Conservation (phyloP, 2,888 invertebrate genomes). For the Cylindroiulus punctatus region DNA sequence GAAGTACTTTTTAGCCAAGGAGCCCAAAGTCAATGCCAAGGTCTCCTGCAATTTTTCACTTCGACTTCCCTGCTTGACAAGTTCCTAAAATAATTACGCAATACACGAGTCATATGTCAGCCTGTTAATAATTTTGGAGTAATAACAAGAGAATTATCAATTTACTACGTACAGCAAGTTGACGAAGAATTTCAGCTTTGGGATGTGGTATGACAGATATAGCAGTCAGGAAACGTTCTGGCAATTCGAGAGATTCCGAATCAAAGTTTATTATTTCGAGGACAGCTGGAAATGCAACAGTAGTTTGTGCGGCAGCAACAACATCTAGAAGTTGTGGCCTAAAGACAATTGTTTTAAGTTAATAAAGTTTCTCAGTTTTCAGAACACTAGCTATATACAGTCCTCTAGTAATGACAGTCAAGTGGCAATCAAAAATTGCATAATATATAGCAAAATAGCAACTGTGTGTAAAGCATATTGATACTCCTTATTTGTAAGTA, state of each 20-base stretch:
- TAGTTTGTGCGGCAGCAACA: constrained; percentile 76
- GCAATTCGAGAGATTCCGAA: constrained; percentile 66
- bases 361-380: constrained; percentile 46
- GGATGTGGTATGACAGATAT: constrained; percentile 77
- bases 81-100: constrained; percentile 63
- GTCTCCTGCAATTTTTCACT: constrained; percentile 76
- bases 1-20: constrained; percentile 32
- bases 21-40: constrained; percentile 70
- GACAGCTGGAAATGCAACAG: constrained; percentile 75
- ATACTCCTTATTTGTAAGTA: no score
- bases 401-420: no score
- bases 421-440: no score
- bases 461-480: no score
- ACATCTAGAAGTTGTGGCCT: constrained; percentile 76
- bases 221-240: constrained; percentile 80
- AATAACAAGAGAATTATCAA: background rate
- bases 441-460: no score
- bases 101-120: background rate
- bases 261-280: constrained; percentile 70
- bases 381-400: background rate
- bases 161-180: constrained; percentile 62
- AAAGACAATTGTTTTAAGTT: constrained; percentile 58
- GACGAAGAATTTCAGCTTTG: constrained; percentile 69
- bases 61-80: constrained; percentile 66
- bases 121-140: background rate